Percentiles rank a stretch among this genome's conserved stretches.
phyloP scores from a whole-genome alignment of 1,140 invertebrate genomes.

The Wiebesia pumilae region DNA sequence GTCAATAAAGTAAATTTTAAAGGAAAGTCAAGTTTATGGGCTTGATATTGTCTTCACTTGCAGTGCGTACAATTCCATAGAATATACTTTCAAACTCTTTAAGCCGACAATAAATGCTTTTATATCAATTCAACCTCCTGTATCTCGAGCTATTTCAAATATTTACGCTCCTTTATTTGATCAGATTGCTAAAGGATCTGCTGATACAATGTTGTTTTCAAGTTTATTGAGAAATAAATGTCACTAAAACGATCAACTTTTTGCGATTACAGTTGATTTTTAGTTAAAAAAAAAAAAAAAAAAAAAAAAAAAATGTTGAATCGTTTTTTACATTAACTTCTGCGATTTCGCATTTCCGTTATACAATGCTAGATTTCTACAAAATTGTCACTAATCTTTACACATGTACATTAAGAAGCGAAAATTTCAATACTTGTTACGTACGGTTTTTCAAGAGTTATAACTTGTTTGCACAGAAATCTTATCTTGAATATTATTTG shows the following conservation, averaged over 20 bases:
- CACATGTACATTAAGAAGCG: too few species aligned
- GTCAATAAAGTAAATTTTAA: constrained; percentile 40
- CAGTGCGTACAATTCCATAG: neutral
- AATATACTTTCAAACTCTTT: constrained; percentile 45
- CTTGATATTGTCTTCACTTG: constrained; percentile 45
- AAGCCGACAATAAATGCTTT: constrained; percentile 46
- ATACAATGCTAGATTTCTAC: too few species aligned
- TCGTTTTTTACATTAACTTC: neutral
- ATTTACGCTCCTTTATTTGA: constrained; percentile 47
- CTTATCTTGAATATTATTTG: too few species aligned
- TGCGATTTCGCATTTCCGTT: neutral
- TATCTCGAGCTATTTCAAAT: constrained; percentile 7
- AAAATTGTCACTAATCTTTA: too few species aligned
- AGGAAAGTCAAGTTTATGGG: constrained; percentile 40
- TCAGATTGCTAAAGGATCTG: constrained; percentile 27
- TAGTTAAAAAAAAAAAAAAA: too few species aligned
- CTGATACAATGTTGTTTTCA: neutral
- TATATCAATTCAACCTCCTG: constrained; percentile 36
- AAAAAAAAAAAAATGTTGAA: neutral
- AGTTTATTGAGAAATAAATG: constrained; percentile 47
- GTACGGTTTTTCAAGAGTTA: too few species aligned
- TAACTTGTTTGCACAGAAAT: too few species aligned
- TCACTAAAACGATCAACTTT: constrained; percentile 17
- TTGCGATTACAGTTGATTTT: constrained; percentile 8
- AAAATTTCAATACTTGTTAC: too few species aligned